Conservation (phyloP, 2,113 vertebrate genomes). For the Gadus chalcogrammus region DNA sequence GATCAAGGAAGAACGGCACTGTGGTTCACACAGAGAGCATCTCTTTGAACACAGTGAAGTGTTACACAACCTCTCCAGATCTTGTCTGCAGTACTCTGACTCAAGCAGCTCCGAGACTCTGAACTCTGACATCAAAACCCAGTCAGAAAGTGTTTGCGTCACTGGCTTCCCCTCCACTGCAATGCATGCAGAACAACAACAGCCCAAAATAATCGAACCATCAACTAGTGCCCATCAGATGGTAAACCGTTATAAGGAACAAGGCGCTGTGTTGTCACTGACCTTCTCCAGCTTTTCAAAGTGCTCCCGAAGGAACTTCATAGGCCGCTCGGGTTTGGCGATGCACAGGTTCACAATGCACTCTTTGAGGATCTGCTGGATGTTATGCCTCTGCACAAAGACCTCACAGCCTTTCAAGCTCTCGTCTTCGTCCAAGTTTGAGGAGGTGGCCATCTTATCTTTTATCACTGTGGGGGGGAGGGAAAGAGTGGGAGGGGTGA, state of each 20-base stretch:
- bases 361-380: slow-evolving; percentile 94
- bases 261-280: slow-evolving; percentile 54
- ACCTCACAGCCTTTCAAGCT: slow-evolving; percentile 92
- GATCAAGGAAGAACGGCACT: not conserved
- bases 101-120: not conserved
- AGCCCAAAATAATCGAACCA: not conserved
- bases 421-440: slow-evolving; percentile 87
- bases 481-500: slow-evolving; percentile 51
- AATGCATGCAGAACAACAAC: not conserved
- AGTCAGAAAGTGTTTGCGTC: not conserved
- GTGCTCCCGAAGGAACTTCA: slow-evolving; percentile 95
- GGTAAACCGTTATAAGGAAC: slow-evolving; percentile 4
- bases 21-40: not conserved
- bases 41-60: not conserved
- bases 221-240: slow-evolving; percentile 6
- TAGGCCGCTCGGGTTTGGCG: slow-evolving; percentile 89
- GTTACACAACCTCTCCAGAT: not conserved
- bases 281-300: slow-evolving; percentile 98
- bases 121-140: not conserved
- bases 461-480: slow-evolving; percentile 63
- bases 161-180: not conserved
- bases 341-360: slow-evolving; percentile 96
- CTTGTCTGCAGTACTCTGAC: not conserved
- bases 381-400: slow-evolving; percentile 92
- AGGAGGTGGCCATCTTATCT: slow-evolving; percentile 87